A percentile compares a stretch with the other conserved stretches of the same genome.
Conservation (phyloP, 1,140 invertebrate genomes). For the Drosophila punjabiensis region DNA sequence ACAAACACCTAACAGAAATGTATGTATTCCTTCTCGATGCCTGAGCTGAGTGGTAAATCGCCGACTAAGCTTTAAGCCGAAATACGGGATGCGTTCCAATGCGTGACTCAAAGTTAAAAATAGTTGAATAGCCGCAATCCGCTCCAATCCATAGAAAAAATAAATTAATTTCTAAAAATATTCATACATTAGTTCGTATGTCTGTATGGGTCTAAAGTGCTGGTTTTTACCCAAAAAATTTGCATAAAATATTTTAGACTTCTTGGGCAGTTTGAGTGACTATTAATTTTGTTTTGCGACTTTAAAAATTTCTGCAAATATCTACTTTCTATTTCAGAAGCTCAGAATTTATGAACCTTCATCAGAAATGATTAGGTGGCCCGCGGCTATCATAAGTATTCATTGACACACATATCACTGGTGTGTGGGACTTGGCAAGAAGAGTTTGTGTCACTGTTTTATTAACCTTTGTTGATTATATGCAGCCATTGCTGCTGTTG, state of each 20-base stretch:
- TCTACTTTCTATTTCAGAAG: conserved; percentile 71
- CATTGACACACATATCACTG: conserved; percentile 62
- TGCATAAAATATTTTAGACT: conserved; percentile 64
- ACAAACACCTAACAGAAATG: conserved; percentile 30
- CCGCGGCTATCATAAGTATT: conserved; percentile 11
- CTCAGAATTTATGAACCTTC: conserved; percentile 38
- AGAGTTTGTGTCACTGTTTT: conserved; percentile 50
- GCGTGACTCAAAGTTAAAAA: conserved; percentile 75
- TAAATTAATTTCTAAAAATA: conserved; percentile 44
- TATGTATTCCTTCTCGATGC: conserved; percentile 4
- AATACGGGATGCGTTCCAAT: conserved; percentile 48
- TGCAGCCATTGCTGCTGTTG: not conserved
- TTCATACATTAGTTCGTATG: conserved; percentile 18
- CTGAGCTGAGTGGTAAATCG: not conserved
- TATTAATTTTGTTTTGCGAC: conserved; percentile 38
- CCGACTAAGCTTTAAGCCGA: conserved; percentile 26
- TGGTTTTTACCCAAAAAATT: conserved; percentile 66
- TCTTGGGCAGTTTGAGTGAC: conserved; percentile 27
- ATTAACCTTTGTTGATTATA: conserved; percentile 2
- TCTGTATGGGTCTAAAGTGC: conserved; percentile 55
- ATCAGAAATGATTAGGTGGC: conserved; percentile 15
- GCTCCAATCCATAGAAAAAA: conserved; percentile 15
- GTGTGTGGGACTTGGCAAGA: conserved; percentile 32
- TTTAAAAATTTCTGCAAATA: conserved; percentile 57
- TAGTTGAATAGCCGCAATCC: conserved; percentile 50